These are phyloP conservation scores for Brevimyrus niger DNA, from an alignment of 2,113 vertebrate genomes.

Conservation along the genomic window DNA sequence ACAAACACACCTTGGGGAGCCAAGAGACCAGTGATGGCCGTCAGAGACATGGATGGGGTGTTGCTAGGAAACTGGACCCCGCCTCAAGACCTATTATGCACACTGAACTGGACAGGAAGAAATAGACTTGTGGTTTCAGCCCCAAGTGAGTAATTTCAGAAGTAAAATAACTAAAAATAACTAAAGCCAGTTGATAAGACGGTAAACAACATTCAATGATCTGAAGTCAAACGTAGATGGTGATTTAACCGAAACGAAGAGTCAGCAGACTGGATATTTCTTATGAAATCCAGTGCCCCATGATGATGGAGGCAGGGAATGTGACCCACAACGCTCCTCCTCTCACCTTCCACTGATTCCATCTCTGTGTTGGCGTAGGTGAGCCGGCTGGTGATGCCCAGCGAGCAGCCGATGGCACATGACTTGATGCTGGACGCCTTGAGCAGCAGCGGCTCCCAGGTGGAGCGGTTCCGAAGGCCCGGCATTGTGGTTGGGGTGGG, in stretches of 20 bases:
- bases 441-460: conserved; percentile 81
- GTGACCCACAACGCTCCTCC: not conserved
- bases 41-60: not conserved
- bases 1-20: conserved; percentile 76
- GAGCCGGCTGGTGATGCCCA: conserved; percentile 77
- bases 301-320: not conserved
- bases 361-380: conserved; percentile 73
- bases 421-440: conserved; percentile 84
- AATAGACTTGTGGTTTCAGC: not conserved
- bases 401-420: conserved; percentile 79
- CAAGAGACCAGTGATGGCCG: not conserved
- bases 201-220: not conserved
- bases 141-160: not conserved
- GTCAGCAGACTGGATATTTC: not conserved
- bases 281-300: not conserved
- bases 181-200: not conserved
- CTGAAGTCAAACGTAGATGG: not conserved
- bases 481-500: conserved; percentile 66
- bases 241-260: not conserved
- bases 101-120: not conserved
- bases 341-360: conserved; percentile 82
- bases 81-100: not conserved
- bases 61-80: not conserved
- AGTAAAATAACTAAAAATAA: not conserved
- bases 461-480: conserved; percentile 76